These are phyloP conservation scores for Callospermophilus lateralis DNA, from an alignment of 2,113 vertebrate species.

Conservation along the genomic window DNA sequence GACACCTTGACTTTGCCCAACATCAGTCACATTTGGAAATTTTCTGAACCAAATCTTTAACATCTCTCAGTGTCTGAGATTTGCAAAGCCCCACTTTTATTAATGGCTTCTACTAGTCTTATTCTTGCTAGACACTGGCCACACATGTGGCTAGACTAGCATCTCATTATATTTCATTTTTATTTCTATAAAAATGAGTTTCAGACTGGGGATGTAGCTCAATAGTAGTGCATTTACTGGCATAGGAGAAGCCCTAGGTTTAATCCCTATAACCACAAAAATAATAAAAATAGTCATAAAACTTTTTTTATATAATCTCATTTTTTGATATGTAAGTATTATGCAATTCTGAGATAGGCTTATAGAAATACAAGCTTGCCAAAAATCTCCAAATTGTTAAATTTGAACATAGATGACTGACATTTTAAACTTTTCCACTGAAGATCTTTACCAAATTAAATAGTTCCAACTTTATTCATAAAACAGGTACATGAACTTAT, in stretches of 20 bases:
- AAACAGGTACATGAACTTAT: not conserved
- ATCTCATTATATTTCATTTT: not conserved
- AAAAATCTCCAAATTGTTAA: conserved; percentile 21
- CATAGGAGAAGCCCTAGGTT: not conserved
- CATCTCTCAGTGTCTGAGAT: not conserved
- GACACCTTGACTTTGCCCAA: not conserved
- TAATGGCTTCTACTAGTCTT: not conserved
- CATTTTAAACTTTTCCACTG: not conserved
- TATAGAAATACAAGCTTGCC: not conserved
- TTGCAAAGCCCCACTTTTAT: not conserved
- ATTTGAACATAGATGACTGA: not conserved
- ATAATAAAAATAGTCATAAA: not conserved
- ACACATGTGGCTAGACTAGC: not conserved
- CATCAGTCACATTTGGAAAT: not conserved
- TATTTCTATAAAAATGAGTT: not conserved
- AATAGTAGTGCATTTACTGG: not conserved
- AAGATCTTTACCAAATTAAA: not conserved
- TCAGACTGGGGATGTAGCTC: not conserved
- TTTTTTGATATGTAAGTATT: not conserved
- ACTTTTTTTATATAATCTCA: not conserved
- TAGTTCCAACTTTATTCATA: not conserved
- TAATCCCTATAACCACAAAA: not conserved
- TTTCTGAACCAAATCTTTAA: not conserved
- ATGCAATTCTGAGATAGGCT: not conserved
- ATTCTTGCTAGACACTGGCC: not conserved